phyloP scores from a whole-genome alignment of 2,888 invertebrate species.

The Tridacna gigas region DNA sequence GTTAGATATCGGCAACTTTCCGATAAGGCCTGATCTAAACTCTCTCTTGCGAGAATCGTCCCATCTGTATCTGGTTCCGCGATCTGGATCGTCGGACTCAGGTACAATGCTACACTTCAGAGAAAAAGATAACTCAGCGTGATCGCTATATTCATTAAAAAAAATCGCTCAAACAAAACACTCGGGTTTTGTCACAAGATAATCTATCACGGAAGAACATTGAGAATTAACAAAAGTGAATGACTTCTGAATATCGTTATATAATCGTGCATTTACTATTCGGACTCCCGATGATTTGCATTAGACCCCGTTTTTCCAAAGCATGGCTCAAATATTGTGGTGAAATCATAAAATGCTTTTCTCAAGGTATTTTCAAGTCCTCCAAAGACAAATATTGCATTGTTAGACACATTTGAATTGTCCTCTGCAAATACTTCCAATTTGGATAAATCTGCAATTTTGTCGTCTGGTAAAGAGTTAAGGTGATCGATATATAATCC shows the following conservation, averaged over 20 bases:
- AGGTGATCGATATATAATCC: too few relatives aligned
- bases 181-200: not conserved
- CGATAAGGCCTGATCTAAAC: conserved; percentile 16
- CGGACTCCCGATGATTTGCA: conserved; percentile 10
- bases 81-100: not conserved
- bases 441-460: too few relatives aligned
- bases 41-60: not conserved
- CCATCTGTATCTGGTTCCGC: conserved; percentile 3
- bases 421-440: too few relatives aligned
- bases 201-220: conserved; percentile 23
- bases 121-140: conserved; percentile 9
- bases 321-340: not conserved
- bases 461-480: too few relatives aligned
- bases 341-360: not conserved
- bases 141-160: conserved; percentile 17
- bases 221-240: not conserved
- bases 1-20: conserved; percentile 8
- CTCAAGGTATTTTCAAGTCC: too few relatives aligned
- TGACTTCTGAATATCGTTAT: not conserved
- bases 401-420: too few relatives aligned
- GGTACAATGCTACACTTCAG: not conserved
- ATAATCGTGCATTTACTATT: conserved; percentile 15
- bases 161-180: not conserved
- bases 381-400: not conserved
- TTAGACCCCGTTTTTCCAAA: not conserved